phyloP scores from a whole-genome alignment of 2,888 invertebrate species.

The Ecdyonurus torrentis region DNA sequence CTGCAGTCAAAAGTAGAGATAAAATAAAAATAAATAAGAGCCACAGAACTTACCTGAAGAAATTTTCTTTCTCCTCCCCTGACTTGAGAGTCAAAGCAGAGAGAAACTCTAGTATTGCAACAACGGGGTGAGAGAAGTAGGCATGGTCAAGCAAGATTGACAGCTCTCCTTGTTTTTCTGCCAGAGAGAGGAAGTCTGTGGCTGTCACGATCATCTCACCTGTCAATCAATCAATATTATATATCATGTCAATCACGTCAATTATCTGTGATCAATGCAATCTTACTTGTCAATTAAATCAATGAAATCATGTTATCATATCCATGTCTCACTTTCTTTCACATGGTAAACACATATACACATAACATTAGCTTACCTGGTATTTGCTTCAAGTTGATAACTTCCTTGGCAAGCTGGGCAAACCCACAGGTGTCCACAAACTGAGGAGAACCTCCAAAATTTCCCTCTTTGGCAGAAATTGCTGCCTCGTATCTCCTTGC shows the following conservation, averaged over 20 bases:
- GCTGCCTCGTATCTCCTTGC: conserved; percentile 49
- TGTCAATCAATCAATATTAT: conserved; percentile 22
- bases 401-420: conserved; percentile 55
- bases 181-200: conserved; percentile 49
- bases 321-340: no score
- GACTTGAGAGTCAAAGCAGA: conserved; percentile 64
- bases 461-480: conserved; percentile 48
- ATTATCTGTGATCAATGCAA: no score
- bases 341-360: no score
- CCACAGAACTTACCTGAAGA: conserved; percentile 67
- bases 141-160: conserved; percentile 48
- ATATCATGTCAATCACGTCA: no score
- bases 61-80: conserved; percentile 55
- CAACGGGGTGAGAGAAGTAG: conserved; percentile 74
- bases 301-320: not conserved
- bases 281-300: not conserved
- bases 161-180: conserved; percentile 35
- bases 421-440: conserved; percentile 64
- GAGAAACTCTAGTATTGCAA: conserved; percentile 65
- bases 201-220: conserved; percentile 55
- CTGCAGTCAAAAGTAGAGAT: no score
- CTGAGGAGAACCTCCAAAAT: conserved; percentile 20
- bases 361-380: no score
- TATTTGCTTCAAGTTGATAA: conserved; percentile 28
- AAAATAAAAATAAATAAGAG: no score